Evolutionary conservation across 2,888 invertebrate species (phyloP).

Genomic region (Himalopsyche anomala): DNA sequence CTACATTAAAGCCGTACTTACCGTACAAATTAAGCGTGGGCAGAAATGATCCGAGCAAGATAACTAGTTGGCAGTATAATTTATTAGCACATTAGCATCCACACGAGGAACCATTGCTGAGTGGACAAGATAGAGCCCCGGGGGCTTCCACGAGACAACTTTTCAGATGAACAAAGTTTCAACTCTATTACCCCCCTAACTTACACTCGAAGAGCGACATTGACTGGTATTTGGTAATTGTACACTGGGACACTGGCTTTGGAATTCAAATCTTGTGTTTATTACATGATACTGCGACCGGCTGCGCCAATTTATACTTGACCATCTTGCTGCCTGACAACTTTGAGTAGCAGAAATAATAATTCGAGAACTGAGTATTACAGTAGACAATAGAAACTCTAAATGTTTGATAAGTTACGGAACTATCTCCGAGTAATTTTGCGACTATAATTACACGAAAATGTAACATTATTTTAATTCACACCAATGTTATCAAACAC

Average conservation of each 20-base stretch:
- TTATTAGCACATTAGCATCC: slow-evolving; percentile 47
- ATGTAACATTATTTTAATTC: too few relatives aligned
- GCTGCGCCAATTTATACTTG: slow-evolving; percentile 21
- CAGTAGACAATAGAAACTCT: not conserved
- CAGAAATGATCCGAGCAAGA: not conserved
- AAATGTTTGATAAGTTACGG: not conserved
- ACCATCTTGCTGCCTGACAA: slow-evolving; percentile 17
- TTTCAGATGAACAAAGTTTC: slow-evolving; percentile 62
- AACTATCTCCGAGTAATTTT: not conserved
- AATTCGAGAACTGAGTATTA: not conserved
- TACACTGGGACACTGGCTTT: not conserved
- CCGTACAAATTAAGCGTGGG: not conserved
- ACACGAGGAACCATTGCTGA: slow-evolving; percentile 42
- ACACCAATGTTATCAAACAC: too few relatives aligned
- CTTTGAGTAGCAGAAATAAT: slow-evolving; percentile 16
- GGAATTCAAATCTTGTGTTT: slow-evolving; percentile 46
- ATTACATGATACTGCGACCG: slow-evolving; percentile 28
- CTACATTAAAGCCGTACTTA: not conserved
- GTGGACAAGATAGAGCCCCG: slow-evolving; percentile 52
- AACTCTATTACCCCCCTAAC: slow-evolving; percentile 49
- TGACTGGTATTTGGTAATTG: slow-evolving; percentile 44
- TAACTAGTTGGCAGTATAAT: slow-evolving; percentile 42
- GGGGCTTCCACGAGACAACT: slow-evolving; percentile 50
- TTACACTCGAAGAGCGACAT: slow-evolving; percentile 36
- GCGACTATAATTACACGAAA: too few relatives aligned